Evolutionary conservation across 2,888 invertebrate genomes (phyloP).

Genomic region (Thelaira solivaga): DNA sequence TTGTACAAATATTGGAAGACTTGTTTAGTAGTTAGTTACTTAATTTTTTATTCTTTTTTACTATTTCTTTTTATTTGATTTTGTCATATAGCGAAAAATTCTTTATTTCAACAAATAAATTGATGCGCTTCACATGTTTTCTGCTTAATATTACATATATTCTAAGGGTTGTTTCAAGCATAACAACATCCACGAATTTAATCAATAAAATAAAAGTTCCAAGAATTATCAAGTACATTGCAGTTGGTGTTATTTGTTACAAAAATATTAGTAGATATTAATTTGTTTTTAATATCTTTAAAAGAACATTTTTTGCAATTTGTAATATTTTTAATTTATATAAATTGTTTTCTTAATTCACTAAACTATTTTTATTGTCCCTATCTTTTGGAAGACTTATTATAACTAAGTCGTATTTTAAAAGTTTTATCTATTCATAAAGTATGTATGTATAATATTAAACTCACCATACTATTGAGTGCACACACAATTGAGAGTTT

Average conservation of each 20-base stretch:
- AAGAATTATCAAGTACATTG: conserved; percentile 1
- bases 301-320: not conserved
- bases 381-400: conserved; percentile 74
- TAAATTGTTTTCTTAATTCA: conserved; percentile 30
- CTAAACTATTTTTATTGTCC: conserved; percentile 58
- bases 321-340: not conserved
- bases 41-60: conserved; percentile 31
- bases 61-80: conserved; percentile 12
- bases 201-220: not conserved
- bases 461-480: conserved; percentile 21
- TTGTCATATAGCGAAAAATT: not conserved
- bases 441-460: not conserved
- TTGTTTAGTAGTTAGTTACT: conserved; percentile 78
- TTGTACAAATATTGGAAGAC: conserved; percentile 77
- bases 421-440: conserved; percentile 22
- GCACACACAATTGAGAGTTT: not conserved
- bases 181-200: not conserved
- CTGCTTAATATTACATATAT: conserved; percentile 10
- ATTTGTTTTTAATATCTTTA: not conserved
- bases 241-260: not conserved
- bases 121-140: conserved; percentile 20
- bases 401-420: conserved; percentile 67
- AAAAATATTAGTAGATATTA: not conserved
- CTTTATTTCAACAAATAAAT: not conserved
- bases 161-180: conserved; percentile 41